These are phyloP conservation scores for Taenioides sp. DNA, from an alignment of 2,797 vertebrate species.

Conservation along the genomic window DNA sequence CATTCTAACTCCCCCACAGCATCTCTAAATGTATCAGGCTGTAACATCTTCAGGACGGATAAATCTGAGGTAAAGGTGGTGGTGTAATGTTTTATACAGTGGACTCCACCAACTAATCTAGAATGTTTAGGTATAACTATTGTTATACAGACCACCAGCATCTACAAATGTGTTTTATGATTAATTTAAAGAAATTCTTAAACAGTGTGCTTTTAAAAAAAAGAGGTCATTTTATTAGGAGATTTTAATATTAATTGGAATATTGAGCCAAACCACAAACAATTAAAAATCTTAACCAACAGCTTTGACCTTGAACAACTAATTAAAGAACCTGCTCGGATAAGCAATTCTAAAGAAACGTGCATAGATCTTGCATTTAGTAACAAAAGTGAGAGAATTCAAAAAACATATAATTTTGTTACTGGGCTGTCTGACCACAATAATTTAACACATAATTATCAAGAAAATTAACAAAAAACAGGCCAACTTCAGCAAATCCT, in stretches of 20 bases:
- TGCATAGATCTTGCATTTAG: background rate
- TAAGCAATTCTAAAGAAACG: background rate
- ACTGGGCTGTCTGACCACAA: background rate
- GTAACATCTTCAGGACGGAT: background rate
- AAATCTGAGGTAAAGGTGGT: background rate
- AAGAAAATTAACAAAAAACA: background rate
- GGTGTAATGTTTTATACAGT: background rate
- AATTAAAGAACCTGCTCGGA: background rate
- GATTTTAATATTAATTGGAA: conserved; percentile 7
- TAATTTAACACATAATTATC: background rate
- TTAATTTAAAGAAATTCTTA: background rate
- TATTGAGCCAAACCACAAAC: background rate
- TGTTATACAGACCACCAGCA: background rate
- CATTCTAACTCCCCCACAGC: background rate
- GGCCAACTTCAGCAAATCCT: background rate
- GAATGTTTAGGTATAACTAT: background rate
- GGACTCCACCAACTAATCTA: background rate
- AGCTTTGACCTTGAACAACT: background rate
- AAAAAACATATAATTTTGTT: background rate
- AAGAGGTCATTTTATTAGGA: background rate
- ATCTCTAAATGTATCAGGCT: background rate
- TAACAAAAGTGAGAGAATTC: background rate
- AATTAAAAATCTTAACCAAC: background rate
- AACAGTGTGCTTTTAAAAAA: background rate
- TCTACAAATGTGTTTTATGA: background rate